Evolutionary conservation across 2,888 invertebrate species (phyloP), one percentile per base, ranked within the genome.

Genomic region (Sesamia inferens): DNA sequence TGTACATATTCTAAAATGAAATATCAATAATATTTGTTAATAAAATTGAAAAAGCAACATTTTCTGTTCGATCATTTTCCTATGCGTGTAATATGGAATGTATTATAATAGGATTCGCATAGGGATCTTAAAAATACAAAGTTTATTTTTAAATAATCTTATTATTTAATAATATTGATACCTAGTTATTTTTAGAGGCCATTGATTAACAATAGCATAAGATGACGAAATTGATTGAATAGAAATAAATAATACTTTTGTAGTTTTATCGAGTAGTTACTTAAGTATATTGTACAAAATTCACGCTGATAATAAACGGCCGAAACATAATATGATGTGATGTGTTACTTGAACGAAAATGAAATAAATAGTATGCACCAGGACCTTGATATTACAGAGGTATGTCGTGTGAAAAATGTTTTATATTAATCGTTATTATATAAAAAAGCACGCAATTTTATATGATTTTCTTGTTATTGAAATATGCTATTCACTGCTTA

Each of bases 1-100:
- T 76, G 51, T 31, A n/a, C n/a, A n/a, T n/a, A 31, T 70, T 51
- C 69, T 72, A 69, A 79, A 84, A 74, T 77, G 66, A 79, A 77
- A 79, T 82, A 82, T 74, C 77, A 82, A 75, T 70, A 80, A 68
- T 73, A 76, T n/a, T n/a, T n/a, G n/a, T n/a, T n/a, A n/a, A n/a
- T n/a, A n/a, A n/a, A 85, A 73, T 76, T 76, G 5, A 69, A 80
- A 79, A 82, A 65, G 54, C 13, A n/a, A 68, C 39, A 47, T 55
- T 62, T 65, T 74, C 39, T 22, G 39, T 64, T n/a, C n/a, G n/a
- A n/a, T n/a, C n/a, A n/a, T n/a, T n/a, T n/a, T n/a, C n/a, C n/a
- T n/a, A 59, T 42, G 67, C 19, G 24, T 67, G 47, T 42, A 39
- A 67, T 57, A 66, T 44, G 13, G 57, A 76, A 63, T 24, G 62